Evolutionary conservation across 2,888 invertebrate species (phyloP).

Genomic region (Mechanitis messenoides): DNA sequence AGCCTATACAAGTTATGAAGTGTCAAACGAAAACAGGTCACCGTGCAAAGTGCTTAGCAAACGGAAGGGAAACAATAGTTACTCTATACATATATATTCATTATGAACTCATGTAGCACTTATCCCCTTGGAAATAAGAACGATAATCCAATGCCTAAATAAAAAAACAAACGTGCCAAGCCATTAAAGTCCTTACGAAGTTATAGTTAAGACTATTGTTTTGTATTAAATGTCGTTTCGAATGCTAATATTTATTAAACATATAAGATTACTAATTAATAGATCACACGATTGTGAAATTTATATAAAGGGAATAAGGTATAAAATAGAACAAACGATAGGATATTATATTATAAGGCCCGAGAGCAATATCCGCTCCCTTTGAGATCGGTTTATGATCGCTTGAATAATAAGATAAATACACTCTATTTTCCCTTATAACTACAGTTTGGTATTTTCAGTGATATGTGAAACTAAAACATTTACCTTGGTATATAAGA

Average conservation of each 20-base stretch:
- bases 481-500: too few species aligned
- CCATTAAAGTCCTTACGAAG: background rate
- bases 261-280: too few species aligned
- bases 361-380: slow-evolving; percentile 16
- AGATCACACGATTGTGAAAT: background rate
- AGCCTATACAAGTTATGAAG: slow-evolving; percentile 4
- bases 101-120: background rate
- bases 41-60: slow-evolving; percentile 14
- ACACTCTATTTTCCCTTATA: background rate
- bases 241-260: background rate
- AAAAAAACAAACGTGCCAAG: slow-evolving; percentile 1
- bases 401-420: slow-evolving; percentile 4
- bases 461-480: too few species aligned
- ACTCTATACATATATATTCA: background rate
- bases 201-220: background rate
- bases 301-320: background rate
- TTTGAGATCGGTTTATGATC: slow-evolving; percentile 10
- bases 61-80: slow-evolving; percentile 11
- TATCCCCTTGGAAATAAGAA: slow-evolving; percentile 11
- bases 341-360: background rate
- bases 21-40: slow-evolving; percentile 16
- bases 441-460: too few species aligned
- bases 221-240: background rate
- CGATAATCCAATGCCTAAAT: slow-evolving; percentile 10
- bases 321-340: background rate